Evolutionary conservation across 2,888 invertebrate species (phyloP), one percentile per base, ranked within the genome.

Genomic region (Drosophila emarginata): DNA sequence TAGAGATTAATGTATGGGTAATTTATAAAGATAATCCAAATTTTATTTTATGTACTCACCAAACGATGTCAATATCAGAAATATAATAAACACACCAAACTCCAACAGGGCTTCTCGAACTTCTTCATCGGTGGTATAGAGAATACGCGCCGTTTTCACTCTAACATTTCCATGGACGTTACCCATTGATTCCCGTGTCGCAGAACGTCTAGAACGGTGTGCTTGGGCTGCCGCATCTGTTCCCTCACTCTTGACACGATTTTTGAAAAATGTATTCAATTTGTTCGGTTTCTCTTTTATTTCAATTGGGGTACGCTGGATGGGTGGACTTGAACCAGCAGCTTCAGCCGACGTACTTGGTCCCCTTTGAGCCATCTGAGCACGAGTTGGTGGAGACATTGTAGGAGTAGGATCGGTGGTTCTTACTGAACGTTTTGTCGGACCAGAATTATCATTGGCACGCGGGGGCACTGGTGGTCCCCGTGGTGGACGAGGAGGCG

Each of bases 41-140:
- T 26, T 5, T 6, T 5, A 4, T 26, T 26, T 4, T 4, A 11
- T 18, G 2, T 9, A 72, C 83, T 79, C 39, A 84, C 84, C 84
- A 28, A 83, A 1, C 0, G 77, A 76, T 9, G 89, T 81, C 23
- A 88, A 26, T 11, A 86, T 36, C 0, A 86, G 68, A 50, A 89
- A 86, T 4, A 82, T 67, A 1, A 86, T 78, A 57, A 80, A 86
- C 0, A 89, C 64, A 0, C 51, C 75, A 21, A 86, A 87, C 37
- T 86, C 87, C 32, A 85, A 54, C 0, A 86, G 77, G 0, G 89
- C 84, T 14, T 77, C 86, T 6, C 84, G 83, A n/a, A 84, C 87
- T 37, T 84, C 88, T 28, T 87, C 84, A 54, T 84, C 84, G 18
- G 77, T 82, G 12, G 78, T 80, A n/a, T 80, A 84, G 0, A 67